Percentiles rank a stretch among this genome's conserved stretches.
These are phyloP conservation scores for Indicator maculatus DNA, from an alignment of 2,113 vertebrate species.

Conservation along the genomic window DNA sequence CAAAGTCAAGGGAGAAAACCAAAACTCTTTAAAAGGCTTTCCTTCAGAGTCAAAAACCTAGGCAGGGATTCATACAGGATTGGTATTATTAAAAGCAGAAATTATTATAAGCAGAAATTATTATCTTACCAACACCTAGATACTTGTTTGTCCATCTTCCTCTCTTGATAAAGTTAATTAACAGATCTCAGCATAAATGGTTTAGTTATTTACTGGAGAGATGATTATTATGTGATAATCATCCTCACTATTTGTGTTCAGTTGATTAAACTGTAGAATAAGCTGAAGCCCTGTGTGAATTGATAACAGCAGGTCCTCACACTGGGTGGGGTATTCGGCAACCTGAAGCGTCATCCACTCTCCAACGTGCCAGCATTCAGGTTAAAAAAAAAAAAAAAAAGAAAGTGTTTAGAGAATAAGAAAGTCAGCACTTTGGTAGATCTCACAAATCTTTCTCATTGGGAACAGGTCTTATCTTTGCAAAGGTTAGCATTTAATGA, in stretches of 20 bases:
- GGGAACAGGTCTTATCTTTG: conserved; percentile 45
- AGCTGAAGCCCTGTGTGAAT: background rate
- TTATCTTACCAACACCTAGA: background rate
- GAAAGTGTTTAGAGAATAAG: background rate
- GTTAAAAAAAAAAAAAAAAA: background rate
- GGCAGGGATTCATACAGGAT: background rate
- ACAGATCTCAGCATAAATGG: conserved; percentile 2
- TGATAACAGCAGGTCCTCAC: background rate
- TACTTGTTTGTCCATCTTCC: background rate
- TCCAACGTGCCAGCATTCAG: background rate
- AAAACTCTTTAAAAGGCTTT: background rate
- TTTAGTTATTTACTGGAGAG: background rate
- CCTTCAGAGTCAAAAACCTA: background rate
- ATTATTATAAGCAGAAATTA: background rate
- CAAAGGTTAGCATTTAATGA: conserved; percentile 75
- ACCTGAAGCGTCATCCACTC: background rate
- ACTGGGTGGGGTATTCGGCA: background rate
- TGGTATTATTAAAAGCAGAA: background rate
- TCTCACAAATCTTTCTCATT: conserved; percentile 46
- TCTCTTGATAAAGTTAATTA: conserved; percentile 28
- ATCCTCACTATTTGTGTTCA: background rate
- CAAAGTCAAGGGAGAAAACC: background rate
- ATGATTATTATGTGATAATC: background rate
- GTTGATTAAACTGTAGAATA: background rate
- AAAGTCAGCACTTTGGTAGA: background rate